Evolutionary conservation across 2,113 vertebrate species (phyloP), one percentile per base, ranked within the genome.

Genomic region (Atherinomorus stipes): DNA sequence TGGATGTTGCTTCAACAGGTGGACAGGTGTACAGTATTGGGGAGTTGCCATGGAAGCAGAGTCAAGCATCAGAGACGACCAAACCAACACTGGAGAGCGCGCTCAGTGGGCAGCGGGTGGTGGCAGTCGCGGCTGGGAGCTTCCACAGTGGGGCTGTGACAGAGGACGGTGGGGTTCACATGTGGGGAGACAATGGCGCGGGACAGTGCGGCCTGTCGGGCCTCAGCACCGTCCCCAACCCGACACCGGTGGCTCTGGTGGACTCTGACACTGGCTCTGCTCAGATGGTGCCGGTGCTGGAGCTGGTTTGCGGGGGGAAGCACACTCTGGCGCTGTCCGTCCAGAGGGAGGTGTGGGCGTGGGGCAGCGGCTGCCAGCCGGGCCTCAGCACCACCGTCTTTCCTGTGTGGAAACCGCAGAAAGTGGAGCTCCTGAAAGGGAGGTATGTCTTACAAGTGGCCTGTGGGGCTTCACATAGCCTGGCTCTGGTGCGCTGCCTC

Each of bases 21-120:
- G 97, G 97, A 28, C 95, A 95, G 56, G 96, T 99, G 58, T 99
- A 95, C 89, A 99, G 96, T 82, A 97, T 97, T 9, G 98, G 98
- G 13, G 93, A 86, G 22, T 89, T 97, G 81, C 93, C 96, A 0
- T 98, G 98, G 97, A 96, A 92, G 84, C 92, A 90, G 70, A 94
- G 88, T 53, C 85, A 58, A 0, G 83, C 85, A 18, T 67, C 91
- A 0, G 74, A 75, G 42, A 75, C 71, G 0, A 63, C 64, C 3
- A 92, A 56, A 34, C 97, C 96, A 8, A 0, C 94, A 65, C 82
- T 96, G 78, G 98, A 99, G 92, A 90, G 90, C 0, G 91, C 92
- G 18, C 93, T 99, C 56, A 86, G 90, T 7, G 96, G 96, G 2
- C 95, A 96, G 71, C 89, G 78, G 1, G 93, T 98, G 40, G 91